Percentiles rank a stretch among this genome's conserved stretches.
Conservation (phyloP, 2,113 vertebrate genomes). For the Arvicanthis niloticus region DNA sequence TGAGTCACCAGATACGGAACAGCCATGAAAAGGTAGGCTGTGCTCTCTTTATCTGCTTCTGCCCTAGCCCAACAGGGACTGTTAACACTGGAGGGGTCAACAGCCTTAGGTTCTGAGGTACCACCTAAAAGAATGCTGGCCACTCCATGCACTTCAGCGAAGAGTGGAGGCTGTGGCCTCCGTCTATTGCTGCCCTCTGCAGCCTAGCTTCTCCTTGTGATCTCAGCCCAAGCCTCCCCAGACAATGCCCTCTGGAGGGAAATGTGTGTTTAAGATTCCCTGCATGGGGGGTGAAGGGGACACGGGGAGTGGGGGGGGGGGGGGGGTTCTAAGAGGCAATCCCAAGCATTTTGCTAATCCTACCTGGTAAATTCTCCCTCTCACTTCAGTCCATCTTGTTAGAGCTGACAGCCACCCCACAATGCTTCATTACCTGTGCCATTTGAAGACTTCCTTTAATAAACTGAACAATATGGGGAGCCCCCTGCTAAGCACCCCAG, state of each 20-base stretch:
- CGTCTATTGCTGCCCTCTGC: background rate
- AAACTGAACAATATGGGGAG: constrained; percentile 56
- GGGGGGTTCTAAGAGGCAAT: constrained; percentile 17
- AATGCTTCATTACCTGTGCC: constrained; percentile 85
- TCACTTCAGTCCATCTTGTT: constrained; percentile 85
- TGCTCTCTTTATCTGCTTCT: too few species aligned
- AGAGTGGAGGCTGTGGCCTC: background rate
- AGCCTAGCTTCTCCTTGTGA: background rate
- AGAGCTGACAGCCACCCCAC: constrained; percentile 83
- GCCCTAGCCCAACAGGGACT: background rate
- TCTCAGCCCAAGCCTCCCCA: background rate
- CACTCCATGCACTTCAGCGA: background rate
- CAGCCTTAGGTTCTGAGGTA: background rate
- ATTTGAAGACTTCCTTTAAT: constrained; percentile 81
- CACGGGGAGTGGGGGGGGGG: background rate
- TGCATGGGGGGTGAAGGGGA: background rate
- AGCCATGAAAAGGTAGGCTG: background rate
- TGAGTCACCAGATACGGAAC: background rate
- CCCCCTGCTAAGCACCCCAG: background rate
- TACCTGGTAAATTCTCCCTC: constrained; percentile 85
- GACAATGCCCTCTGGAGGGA: background rate
- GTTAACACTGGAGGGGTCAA: rapidly evolving
- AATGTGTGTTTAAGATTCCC: constrained; percentile 82
- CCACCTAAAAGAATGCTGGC: background rate
- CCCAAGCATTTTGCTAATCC: constrained; percentile 82